Conservation (phyloP, 2,797 vertebrate genomes). For the Sebastes matsubarae region DNA sequence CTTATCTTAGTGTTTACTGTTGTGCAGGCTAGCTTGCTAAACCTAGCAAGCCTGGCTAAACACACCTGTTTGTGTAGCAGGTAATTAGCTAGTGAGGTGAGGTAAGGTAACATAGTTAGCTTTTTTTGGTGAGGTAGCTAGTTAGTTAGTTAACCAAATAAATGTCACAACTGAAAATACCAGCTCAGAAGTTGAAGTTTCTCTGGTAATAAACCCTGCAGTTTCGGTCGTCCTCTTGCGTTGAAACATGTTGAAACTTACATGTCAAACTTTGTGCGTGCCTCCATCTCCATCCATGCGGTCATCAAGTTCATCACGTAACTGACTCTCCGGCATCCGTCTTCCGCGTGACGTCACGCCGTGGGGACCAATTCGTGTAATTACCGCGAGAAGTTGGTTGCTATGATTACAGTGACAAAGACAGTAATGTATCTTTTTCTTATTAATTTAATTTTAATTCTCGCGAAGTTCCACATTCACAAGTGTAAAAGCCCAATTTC, state of each 20-base stretch:
- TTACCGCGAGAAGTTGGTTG: too few relatives aligned
- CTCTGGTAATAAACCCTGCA: not conserved
- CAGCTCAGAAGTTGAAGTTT: not conserved
- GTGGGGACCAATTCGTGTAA: too few relatives aligned
- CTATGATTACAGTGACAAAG: too few relatives aligned
- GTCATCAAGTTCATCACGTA: not conserved
- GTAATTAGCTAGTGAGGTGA: not conserved
- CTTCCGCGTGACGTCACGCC: not conserved
- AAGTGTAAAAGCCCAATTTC: too few relatives aligned
- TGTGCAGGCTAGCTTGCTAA: not conserved
- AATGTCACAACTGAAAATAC: not conserved
- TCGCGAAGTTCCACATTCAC: too few relatives aligned
- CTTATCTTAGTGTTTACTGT: not conserved
- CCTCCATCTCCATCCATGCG: not conserved
- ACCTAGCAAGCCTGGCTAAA: not conserved
- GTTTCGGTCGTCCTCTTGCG: fast-evolving
- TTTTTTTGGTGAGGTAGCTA: not conserved
- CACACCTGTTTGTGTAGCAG: not conserved
- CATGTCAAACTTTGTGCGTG: not conserved
- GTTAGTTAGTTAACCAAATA: not conserved
- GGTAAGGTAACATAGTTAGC: not conserved
- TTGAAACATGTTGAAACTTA: not conserved
- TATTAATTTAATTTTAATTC: too few relatives aligned
- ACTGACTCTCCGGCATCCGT: fast-evolving
- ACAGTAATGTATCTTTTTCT: too few relatives aligned